These are phyloP conservation scores for Syngnathus floridae DNA, from an alignment of 2,113 vertebrate genomes.

Conservation along the genomic window DNA sequence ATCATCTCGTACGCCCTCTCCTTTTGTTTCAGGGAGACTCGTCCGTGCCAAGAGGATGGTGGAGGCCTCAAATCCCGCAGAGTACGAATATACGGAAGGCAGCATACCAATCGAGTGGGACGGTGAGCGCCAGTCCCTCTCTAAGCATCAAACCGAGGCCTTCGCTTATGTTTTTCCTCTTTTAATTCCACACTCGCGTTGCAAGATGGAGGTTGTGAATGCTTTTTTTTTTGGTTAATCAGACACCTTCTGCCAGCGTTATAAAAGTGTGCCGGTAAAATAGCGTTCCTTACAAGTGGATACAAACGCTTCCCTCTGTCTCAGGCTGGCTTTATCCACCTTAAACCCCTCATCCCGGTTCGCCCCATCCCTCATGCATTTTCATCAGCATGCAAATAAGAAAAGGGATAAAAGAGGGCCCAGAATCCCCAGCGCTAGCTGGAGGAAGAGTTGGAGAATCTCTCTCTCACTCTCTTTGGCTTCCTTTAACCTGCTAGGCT, in stretches of 20 bases:
- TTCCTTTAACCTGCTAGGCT: slow-evolving; percentile 56
- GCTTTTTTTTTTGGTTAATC: slow-evolving; percentile 47
- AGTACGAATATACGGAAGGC: slow-evolving; percentile 75
- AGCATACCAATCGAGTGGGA: slow-evolving; percentile 92
- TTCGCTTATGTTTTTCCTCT: neutral
- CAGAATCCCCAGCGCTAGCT: slow-evolving; percentile 63
- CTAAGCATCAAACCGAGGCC: neutral
- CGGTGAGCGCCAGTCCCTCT: slow-evolving; percentile 71
- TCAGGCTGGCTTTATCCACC: slow-evolving; percentile 67
- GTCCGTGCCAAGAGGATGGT: slow-evolving; percentile 80
- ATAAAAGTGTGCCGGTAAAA: slow-evolving; percentile 50
- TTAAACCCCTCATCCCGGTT: slow-evolving; percentile 68
- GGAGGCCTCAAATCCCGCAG: slow-evolving; percentile 70
- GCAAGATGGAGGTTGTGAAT: slow-evolving; percentile 37
- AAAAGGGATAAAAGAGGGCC: slow-evolving; percentile 69
- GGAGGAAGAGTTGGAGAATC: slow-evolving; percentile 61
- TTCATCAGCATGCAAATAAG: slow-evolving; percentile 82
- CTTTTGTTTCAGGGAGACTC: slow-evolving; percentile 70
- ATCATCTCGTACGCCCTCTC: slow-evolving; percentile 36
- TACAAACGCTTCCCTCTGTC: slow-evolving; percentile 66
- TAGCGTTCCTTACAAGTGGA: slow-evolving; percentile 59
- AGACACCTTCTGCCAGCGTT: slow-evolving; percentile 54
- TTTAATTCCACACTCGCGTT: slow-evolving; percentile 22
- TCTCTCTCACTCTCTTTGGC: slow-evolving; percentile 31
- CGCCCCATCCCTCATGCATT: slow-evolving; percentile 73